Evolutionary conservation across 1,140 invertebrate genomes (phyloP).

Genomic region (Limonius californicus): DNA sequence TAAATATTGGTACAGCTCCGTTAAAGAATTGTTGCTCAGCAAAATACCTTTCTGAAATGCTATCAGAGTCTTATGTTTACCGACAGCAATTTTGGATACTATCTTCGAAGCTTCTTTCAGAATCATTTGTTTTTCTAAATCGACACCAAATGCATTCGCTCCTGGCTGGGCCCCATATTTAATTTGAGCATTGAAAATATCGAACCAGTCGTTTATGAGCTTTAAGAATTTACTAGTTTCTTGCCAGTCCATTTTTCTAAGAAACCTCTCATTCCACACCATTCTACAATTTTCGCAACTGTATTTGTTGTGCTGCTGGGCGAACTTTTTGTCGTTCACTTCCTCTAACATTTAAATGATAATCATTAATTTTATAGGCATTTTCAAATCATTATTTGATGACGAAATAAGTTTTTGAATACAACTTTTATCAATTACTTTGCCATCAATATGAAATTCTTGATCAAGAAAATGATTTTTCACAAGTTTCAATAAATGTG

Average conservation of each 20-base stretch:
- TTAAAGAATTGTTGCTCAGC: constrained; percentile 20
- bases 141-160: constrained; percentile 13
- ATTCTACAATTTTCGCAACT: constrained; percentile 2
- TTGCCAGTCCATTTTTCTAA: background rate
- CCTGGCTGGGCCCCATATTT: background rate
- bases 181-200: background rate
- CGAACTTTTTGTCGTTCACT: too few species aligned
- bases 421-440: too few species aligned
- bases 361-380: too few species aligned
- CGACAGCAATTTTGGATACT: background rate
- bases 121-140: constrained; percentile 3
- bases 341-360: too few species aligned
- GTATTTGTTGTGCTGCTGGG: constrained; percentile 12
- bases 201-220: background rate
- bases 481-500: too few species aligned
- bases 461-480: too few species aligned
- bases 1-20: constrained; percentile 22
- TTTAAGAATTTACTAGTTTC: background rate
- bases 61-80: constrained; percentile 11
- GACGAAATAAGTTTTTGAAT: background rate
- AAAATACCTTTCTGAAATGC: constrained; percentile 20
- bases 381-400: constrained; percentile 10
- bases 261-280: constrained; percentile 12
- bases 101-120: constrained; percentile 1
- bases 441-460: too few species aligned